A percentile compares a stretch with the other conserved stretches of the same genome.
These are phyloP conservation scores for Penelope pileata DNA, from an alignment of 2,113 vertebrate genomes.

Conservation along the genomic window DNA sequence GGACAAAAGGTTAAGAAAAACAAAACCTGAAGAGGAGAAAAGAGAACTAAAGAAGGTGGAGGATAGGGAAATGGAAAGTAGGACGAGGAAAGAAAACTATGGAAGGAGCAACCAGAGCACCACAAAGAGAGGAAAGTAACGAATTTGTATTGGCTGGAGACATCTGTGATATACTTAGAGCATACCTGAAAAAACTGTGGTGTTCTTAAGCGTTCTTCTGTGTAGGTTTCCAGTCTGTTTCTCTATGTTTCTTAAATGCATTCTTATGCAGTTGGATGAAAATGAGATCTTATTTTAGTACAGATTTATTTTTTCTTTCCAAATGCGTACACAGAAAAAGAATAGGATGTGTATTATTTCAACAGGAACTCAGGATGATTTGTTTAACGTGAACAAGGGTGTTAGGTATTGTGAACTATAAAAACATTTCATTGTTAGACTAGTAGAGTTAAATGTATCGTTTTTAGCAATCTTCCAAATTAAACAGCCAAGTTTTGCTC, in stretches of 20 bases:
- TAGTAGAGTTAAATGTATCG: constrained; percentile 65
- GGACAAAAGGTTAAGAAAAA: not conserved
- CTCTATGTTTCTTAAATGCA: not conserved
- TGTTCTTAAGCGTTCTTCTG: not conserved
- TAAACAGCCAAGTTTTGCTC: constrained; percentile 70
- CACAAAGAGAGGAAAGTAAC: not conserved
- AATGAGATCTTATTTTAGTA: not conserved
- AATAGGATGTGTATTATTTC: constrained; percentile 2
- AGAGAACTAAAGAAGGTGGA: not conserved
- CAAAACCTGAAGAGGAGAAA: not conserved
- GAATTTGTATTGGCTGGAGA: not conserved
- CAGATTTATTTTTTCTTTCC: not conserved
- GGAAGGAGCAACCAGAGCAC: not conserved
- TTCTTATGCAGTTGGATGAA: not conserved
- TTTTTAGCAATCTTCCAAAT: constrained; percentile 71
- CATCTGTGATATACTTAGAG: not conserved
- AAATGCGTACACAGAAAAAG: not conserved
- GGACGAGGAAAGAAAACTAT: not conserved
- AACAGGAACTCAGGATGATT: not conserved
- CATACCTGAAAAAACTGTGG: not conserved
- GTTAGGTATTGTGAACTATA: constrained; percentile 68
- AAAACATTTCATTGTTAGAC: constrained; percentile 54
- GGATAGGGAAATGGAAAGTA: not conserved
- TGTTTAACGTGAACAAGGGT: constrained; percentile 31
- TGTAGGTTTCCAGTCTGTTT: not conserved